Conservation (phyloP, 2,797 vertebrate species). For the Chelmon rostratus region DNA sequence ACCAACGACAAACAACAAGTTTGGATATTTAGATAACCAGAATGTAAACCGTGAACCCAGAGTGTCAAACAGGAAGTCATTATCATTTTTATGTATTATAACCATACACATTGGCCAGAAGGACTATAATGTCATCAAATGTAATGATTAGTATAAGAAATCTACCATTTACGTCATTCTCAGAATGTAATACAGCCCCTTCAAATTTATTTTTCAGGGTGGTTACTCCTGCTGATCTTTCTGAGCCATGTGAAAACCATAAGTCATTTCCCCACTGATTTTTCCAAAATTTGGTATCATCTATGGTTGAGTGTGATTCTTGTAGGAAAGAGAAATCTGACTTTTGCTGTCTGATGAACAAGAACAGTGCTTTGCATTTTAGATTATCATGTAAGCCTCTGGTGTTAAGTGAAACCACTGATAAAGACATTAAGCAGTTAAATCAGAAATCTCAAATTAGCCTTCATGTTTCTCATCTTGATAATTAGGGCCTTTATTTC, state of each 20-base stretch:
- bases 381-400: not conserved
- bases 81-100: not conserved
- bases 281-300: not conserved
- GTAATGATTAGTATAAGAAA: not conserved
- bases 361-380: not conserved
- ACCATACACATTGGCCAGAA: not conserved
- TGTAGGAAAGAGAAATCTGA: not conserved
- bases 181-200: not conserved
- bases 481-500: not conserved
- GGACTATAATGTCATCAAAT: not conserved
- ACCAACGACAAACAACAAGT: too few relatives aligned
- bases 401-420: not conserved
- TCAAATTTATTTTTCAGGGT: conserved; percentile 5
- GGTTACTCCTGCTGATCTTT: not conserved
- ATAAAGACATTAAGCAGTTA: not conserved
- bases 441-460: not conserved
- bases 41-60: too few relatives aligned
- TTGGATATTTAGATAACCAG: too few relatives aligned
- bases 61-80: too few relatives aligned
- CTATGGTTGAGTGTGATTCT: not conserved
- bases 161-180: not conserved
- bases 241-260: not conserved
- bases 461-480: not conserved
- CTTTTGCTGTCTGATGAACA: not conserved
- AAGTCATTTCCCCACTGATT: not conserved